Conservation (phyloP, 1,140 invertebrate species). For the Papilio dardanus region DNA sequence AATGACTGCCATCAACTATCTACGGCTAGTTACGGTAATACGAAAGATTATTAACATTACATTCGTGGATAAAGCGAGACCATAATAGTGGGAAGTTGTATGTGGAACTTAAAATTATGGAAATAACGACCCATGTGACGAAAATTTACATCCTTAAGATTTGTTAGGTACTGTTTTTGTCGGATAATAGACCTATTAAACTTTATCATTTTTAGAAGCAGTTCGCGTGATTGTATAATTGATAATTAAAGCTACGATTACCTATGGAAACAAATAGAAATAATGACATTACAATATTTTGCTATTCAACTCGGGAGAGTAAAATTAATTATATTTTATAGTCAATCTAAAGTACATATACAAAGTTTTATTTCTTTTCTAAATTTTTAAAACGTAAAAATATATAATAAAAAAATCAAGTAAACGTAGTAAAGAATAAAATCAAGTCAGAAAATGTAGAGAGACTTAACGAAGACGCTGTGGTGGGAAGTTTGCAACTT, state of each 20-base stretch:
- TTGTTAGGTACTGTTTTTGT: too few relatives aligned
- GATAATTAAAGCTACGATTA: too few relatives aligned
- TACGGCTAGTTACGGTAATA: constrained; percentile 10
- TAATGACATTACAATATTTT: neutral
- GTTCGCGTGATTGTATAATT: too few relatives aligned
- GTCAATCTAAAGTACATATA: too few relatives aligned
- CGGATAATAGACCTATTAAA: too few relatives aligned
- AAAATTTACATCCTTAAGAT: too few relatives aligned
- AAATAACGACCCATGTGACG: neutral
- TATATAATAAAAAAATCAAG: too few relatives aligned
- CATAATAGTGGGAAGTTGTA: neutral
- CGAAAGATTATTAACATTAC: neutral
- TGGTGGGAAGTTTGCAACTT: constrained; percentile 21
- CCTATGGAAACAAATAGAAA: neutral
- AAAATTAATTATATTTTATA: neutral
- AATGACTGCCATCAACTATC: constrained; percentile 13
- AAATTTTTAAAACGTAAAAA: too few relatives aligned
- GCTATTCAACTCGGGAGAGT: neutral
- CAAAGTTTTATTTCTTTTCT: too few relatives aligned
- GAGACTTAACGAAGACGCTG: neutral
- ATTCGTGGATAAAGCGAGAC: neutral
- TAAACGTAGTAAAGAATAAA: too few relatives aligned
- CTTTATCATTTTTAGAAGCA: too few relatives aligned
- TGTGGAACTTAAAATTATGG: neutral
- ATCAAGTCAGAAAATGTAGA: neutral